These are phyloP conservation scores for Arbacia lixula DNA, from an alignment of 53 echinoderm and acorn worm genomes.

Conservation along the genomic window DNA sequence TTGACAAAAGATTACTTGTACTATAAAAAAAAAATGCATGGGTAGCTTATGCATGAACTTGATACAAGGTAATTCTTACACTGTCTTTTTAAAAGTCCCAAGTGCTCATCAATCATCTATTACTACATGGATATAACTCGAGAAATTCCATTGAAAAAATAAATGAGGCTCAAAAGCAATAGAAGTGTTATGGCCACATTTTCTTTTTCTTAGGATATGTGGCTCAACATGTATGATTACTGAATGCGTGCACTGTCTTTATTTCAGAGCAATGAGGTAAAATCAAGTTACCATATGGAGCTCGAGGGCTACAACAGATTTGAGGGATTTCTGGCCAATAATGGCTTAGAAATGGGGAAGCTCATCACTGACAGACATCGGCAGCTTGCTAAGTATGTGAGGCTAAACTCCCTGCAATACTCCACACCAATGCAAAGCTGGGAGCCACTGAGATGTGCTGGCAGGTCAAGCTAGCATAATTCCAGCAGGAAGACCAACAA, in stretches of 20 bases:
- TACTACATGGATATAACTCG: background rate
- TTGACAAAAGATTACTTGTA: too few species aligned
- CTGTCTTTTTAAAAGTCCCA: too few species aligned
- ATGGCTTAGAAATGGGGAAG: constrained; percentile 49
- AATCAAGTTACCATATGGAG: constrained; percentile 52
- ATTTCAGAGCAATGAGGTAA: constrained; percentile 68
- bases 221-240: background rate
- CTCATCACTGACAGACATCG: constrained; percentile 71
- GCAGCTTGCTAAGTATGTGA: constrained; percentile 63
- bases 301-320: constrained; percentile 55
- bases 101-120: too few species aligned
- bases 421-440: constrained; percentile 66
- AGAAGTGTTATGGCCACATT: too few species aligned
- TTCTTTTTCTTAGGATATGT: background rate
- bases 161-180: too few species aligned
- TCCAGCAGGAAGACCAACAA: too few species aligned
- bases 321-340: constrained; percentile 35
- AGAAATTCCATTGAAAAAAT: background rate
- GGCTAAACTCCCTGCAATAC: constrained; percentile 49
- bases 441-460: too few species aligned
- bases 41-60: too few species aligned
- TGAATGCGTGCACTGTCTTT: background rate
- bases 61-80: too few species aligned
- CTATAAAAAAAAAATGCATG: too few species aligned
- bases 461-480: too few species aligned